Evolutionary conservation across 2,113 vertebrate species (phyloP), one percentile per base, ranked within the genome.

Genomic region (Grantiella picta): DNA sequence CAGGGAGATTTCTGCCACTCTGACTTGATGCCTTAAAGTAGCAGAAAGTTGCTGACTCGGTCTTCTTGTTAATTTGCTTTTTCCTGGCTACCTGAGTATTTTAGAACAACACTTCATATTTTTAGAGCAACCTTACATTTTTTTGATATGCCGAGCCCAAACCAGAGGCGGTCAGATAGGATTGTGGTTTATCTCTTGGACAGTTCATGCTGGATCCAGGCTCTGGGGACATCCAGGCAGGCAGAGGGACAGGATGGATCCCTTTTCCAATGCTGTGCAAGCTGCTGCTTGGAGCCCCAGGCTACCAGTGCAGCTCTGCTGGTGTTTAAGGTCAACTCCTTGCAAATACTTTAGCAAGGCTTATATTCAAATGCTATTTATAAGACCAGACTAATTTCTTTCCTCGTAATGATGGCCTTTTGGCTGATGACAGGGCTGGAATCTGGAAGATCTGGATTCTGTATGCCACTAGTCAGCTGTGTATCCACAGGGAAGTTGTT

Each of bases 341-440:
- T 92, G 92, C 92, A 82, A 91, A 84, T 88, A 75, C 57, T 92
- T 96, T 86, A 96, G 97, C 93, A 97, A 97, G 97, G 88, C 87
- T 94, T 95, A 82, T 90, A 91, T 96, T 95, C 91, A 94, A 96
- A 93, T 90, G 89, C 90, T 92, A 95, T 96, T 97, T 96, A 91
- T 91, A 97, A 97, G 96, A 90, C 82, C 80, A 92, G 89, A 95
- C 94, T 96, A 76, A 96, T 97, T 97, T 57, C 86, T 93, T 93
- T 83, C 86, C 84, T 95, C 64, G 1, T 96, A 96, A 97, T 97
- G 93, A 96, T 92, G 97, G 97, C 96, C 95, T 95, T 96, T 77
- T 94, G 69, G n/a, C 80, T 94, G 92, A 86, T 95, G 93, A 89
- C 82, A 75, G 76, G 36, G 70, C 65, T 86, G 96, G 94, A 96